phyloP scores from a whole-genome alignment of 53 echinoderm and acorn worm genomes.

The Antedon mediterranea region DNA sequence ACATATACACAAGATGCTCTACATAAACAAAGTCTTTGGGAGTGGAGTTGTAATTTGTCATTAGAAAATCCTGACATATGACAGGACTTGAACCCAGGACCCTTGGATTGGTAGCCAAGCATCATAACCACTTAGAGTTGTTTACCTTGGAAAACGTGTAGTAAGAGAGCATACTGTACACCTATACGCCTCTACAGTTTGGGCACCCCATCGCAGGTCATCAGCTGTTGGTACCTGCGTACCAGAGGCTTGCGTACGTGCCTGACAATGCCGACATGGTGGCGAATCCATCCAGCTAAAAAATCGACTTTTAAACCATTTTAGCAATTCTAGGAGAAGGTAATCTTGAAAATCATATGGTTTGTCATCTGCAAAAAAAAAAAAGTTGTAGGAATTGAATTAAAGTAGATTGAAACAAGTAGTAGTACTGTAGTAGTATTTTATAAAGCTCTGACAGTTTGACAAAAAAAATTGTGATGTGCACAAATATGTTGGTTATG shows the following conservation, averaged over 20 bases:
- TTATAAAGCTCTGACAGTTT: neutral
- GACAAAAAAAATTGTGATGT: too few relatives aligned
- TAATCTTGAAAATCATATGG: conserved; percentile 49
- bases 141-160: conserved; percentile 87
- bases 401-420: neutral
- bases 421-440: neutral
- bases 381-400: neutral
- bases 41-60: too few relatives aligned
- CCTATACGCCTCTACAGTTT: conserved; percentile 60
- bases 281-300: conserved; percentile 87
- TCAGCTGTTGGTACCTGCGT: conserved; percentile 63
- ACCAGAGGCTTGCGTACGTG: conserved; percentile 43
- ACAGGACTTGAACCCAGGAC: too few relatives aligned
- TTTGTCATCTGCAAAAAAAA: conserved; percentile 5
- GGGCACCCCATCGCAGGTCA: conserved; percentile 70
- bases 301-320: conserved; percentile 85
- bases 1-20: too few relatives aligned
- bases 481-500: too few relatives aligned
- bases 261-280: conserved; percentile 42
- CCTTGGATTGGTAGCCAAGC: too few relatives aligned
- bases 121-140: too few relatives aligned
- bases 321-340: conserved; percentile 74
- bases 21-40: too few relatives aligned
- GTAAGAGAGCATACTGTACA: conserved; percentile 54
- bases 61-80: too few relatives aligned